These are phyloP conservation scores for Pseudorectes ferrugineus DNA, from an alignment of 2,113 vertebrate genomes.

Conservation along the genomic window DNA sequence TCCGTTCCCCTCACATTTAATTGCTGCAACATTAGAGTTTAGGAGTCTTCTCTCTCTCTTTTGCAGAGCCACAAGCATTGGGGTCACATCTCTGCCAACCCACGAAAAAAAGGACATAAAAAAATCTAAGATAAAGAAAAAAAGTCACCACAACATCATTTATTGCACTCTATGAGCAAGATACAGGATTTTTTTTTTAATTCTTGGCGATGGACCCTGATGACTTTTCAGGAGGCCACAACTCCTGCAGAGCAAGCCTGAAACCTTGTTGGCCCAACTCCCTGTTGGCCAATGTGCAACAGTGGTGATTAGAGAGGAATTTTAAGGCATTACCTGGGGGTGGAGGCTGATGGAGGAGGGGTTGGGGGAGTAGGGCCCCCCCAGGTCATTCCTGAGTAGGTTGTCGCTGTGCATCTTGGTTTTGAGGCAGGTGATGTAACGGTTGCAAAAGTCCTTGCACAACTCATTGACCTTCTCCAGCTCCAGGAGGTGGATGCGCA, in stretches of 20 bases:
- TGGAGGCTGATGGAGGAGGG: constrained; percentile 92
- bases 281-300: rapidly evolving
- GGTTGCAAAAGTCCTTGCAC: constrained; percentile 99
- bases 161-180: not conserved
- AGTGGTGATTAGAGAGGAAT: rapidly evolving
- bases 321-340: constrained; percentile 69
- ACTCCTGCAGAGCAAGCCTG: not conserved
- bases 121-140: too few species aligned
- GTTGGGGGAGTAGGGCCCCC: constrained; percentile 92
- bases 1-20: not conserved
- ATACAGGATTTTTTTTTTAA: not conserved
- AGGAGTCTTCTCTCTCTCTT: not conserved
- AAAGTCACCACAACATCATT: not conserved
- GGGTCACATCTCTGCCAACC: not conserved
- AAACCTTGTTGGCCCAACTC: not conserved
- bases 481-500: constrained; percentile 97
- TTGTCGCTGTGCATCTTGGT: constrained; percentile 99
- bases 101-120: not conserved
- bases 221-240: not conserved
- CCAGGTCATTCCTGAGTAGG: constrained; percentile 96
- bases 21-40: not conserved
- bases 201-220: not conserved
- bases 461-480: constrained; percentile 98
- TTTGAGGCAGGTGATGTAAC: constrained; percentile 99
- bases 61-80: not conserved